phyloP scores from a whole-genome alignment of 2,888 invertebrate genomes.

The Ectropis crepuscularia region DNA sequence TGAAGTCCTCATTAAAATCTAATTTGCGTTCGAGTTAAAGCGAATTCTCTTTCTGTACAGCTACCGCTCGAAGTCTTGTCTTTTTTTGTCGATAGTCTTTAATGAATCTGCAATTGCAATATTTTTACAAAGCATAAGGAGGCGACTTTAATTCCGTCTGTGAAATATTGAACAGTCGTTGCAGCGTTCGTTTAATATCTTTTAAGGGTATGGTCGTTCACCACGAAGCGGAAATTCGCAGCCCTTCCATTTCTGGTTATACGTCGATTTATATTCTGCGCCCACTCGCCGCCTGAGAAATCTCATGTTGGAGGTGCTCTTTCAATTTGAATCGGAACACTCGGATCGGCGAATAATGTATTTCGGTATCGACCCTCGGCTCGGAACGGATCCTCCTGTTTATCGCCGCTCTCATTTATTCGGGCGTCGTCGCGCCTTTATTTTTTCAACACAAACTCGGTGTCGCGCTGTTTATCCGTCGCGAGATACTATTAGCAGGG shows the following conservation, averaged over 20 bases:
- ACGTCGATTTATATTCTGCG: slow-evolving; percentile 84
- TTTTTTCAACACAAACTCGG: slow-evolving; percentile 80
- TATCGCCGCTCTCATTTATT: slow-evolving; percentile 84
- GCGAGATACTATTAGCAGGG: slow-evolving; percentile 76
- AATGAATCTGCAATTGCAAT: slow-evolving; percentile 40
- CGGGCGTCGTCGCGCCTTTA: slow-evolving; percentile 83
- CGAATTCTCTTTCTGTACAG: slow-evolving; percentile 54
- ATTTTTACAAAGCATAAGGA: slow-evolving; percentile 35
- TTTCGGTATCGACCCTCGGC: slow-evolving; percentile 83
- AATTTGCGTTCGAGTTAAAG: slow-evolving; percentile 63
- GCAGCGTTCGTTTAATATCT: slow-evolving; percentile 52
- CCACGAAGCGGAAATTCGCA: slow-evolving; percentile 79
- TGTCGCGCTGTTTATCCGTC: slow-evolving; percentile 78
- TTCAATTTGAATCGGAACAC: slow-evolving; percentile 85
- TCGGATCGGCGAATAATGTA: slow-evolving; percentile 85
- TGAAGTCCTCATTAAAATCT: slow-evolving; percentile 61
- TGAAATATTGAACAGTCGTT: slow-evolving; percentile 40
- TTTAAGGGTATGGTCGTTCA: slow-evolving; percentile 61
- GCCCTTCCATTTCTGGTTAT: slow-evolving; percentile 83
- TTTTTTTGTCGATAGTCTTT: slow-evolving; percentile 39
- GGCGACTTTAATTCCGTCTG: slow-evolving; percentile 29
- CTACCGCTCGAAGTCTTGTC: slow-evolving; percentile 42
- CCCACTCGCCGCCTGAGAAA: slow-evolving; percentile 84
- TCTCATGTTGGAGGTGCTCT: slow-evolving; percentile 85
- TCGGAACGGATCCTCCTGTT: slow-evolving; percentile 82